Evolutionary conservation across 1,140 invertebrate species (phyloP), one percentile per base, ranked within the genome.

Genomic region (Rhopalosiphum maidis): DNA sequence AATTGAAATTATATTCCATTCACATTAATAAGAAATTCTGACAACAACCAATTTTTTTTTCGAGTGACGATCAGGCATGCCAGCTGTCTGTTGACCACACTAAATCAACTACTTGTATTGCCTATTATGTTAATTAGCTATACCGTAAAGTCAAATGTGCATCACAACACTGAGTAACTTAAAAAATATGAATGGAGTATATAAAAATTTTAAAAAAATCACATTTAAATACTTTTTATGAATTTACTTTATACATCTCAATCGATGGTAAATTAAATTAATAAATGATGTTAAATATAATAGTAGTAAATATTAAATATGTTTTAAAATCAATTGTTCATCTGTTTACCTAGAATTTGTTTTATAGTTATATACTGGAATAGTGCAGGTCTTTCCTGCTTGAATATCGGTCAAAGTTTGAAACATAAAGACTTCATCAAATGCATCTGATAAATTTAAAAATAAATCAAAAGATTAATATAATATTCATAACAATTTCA

Each of bases 341-440:
- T 77, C n/a, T n/a, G 51, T 96, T 96, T 96, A 98, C 98, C 97
- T 96, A 94, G 97, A 96, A 95, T 98, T 98, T 86, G 96, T 97
- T 94, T 97, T 97, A 95, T 99, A 99, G 95, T 99, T 98, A 95
- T 99, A 99, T 92, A 97, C 96, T 60, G 98, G 98, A 94, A 99
- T 97, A 95, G 98, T 96, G 93, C 98, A 98, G 94, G 97, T 97
- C 94, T 97, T 97, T 2, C 98, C 98, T 94, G 97, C 96, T 11
- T 98, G 95, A 94, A 99, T 97, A 94, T 98, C 97, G 94, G 96
- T 96, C 51, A 99, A 95, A 0, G 97, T 98, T 89, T 97, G 96
- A 41, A 97, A 95, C 94, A 99, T 97, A 37, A 98, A 95, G 87
- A 98, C 97, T 95, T 98, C 97, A 95, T 99, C 97, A 95, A 99